These are phyloP conservation scores for Hystrix cristata DNA, from an alignment of 2,113 vertebrate genomes.

Conservation along the genomic window DNA sequence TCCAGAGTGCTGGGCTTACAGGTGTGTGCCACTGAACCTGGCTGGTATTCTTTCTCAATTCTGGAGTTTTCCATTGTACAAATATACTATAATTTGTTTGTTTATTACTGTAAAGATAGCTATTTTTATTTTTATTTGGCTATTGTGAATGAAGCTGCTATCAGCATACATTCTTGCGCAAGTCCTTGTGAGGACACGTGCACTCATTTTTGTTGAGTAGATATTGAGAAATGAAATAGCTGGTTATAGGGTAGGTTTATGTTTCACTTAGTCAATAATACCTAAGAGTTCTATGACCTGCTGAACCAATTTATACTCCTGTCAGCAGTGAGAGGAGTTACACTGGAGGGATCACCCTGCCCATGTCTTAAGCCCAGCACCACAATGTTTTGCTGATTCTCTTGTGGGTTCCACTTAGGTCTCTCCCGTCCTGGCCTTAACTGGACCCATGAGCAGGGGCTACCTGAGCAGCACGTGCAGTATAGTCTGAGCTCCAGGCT, in stretches of 20 bases:
- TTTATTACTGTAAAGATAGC: neutral
- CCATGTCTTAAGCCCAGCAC: neutral
- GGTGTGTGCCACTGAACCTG: neutral
- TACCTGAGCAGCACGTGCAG: neutral
- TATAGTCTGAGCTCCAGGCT: neutral
- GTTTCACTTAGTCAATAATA: neutral
- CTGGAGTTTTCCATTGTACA: neutral
- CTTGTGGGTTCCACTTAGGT: neutral
- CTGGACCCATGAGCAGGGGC: no score
- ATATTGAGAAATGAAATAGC: constrained; percentile 2
- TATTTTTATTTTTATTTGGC: neutral
- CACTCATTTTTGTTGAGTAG: constrained; percentile 9
- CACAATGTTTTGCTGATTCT: neutral
- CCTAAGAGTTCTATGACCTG: constrained; percentile 41
- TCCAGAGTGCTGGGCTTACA: neutral
- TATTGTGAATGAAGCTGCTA: neutral
- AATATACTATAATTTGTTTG: neutral
- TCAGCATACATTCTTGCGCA: neutral
- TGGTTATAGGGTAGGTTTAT: constrained; percentile 17
- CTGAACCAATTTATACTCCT: neutral
- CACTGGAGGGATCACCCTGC: neutral
- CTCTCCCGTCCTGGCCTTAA: neutral
- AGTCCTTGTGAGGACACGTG: neutral
- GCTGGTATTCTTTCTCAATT: neutral
- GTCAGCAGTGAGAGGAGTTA: neutral